These are phyloP conservation scores for Chelonus insularis DNA, from an alignment of 1,140 invertebrate species.

Conservation along the genomic window DNA sequence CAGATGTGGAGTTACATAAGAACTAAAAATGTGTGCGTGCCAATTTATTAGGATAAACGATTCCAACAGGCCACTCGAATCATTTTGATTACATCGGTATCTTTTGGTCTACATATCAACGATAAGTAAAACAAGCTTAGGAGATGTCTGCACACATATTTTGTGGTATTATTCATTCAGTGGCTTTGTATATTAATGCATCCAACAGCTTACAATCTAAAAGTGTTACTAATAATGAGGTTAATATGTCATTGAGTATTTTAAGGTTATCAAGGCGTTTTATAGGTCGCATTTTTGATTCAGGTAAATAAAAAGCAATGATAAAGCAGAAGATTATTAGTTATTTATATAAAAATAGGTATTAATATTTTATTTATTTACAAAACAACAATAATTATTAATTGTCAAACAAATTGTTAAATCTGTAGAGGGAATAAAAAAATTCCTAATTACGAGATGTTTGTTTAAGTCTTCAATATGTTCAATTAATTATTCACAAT, in stretches of 20 bases:
- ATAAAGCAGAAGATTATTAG: background rate
- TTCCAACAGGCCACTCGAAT: background rate
- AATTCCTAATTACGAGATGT: no score
- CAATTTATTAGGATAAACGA: slow-evolving; percentile 31
- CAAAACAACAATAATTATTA: no score
- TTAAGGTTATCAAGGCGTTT: background rate
- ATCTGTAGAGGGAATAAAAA: no score
- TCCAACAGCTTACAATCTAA: background rate
- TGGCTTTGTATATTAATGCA: no score
- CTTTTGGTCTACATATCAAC: slow-evolving; percentile 5
- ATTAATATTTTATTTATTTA: no score
- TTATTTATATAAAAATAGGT: no score
- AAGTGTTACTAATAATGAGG: slow-evolving; percentile 3
- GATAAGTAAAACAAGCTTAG: slow-evolving; percentile 2
- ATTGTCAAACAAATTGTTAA: no score
- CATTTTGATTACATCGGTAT: background rate
- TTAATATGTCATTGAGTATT: slow-evolving; percentile 19
- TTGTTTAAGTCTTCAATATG: no score
- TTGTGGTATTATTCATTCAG: no score
- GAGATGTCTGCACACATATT: no score
- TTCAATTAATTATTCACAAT: no score
- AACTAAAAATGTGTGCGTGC: slow-evolving; percentile 18
- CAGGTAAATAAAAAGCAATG: no score
- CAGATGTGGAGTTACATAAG: slow-evolving; percentile 24
- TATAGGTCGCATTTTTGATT: background rate